Evolutionary conservation across 2,888 invertebrate genomes (phyloP).

Genomic region (Chrysolina americana): DNA sequence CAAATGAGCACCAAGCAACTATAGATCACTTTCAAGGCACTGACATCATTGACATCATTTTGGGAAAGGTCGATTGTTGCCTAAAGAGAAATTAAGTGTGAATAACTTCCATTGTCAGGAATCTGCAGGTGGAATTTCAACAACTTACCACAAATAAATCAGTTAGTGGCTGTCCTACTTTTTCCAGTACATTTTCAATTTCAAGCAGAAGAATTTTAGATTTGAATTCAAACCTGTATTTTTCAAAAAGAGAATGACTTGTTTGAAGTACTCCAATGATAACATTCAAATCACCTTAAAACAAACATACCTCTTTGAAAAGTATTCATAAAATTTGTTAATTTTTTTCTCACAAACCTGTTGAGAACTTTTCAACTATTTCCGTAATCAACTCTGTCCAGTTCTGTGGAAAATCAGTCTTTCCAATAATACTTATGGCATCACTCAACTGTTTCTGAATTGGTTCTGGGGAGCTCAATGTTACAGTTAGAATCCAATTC

Average conservation of each 20-base stretch:
- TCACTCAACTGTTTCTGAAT: slow-evolving; percentile 96
- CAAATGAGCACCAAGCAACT: slow-evolving; percentile 89
- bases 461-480: slow-evolving; percentile 91
- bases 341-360: slow-evolving; percentile 70
- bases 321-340: background rate
- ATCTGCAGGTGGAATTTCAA: background rate
- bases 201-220: slow-evolving; percentile 96
- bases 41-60: slow-evolving; percentile 83
- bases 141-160: slow-evolving; percentile 85
- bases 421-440: slow-evolving; percentile 95
- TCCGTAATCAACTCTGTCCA: slow-evolving; percentile 95
- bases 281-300: slow-evolving; percentile 89
- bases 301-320: slow-evolving; percentile 29
- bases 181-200: slow-evolving; percentile 95
- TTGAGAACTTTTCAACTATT: slow-evolving; percentile 93
- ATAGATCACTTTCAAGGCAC: slow-evolving; percentile 89
- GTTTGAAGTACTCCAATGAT: slow-evolving; percentile 96
- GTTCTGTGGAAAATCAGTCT: slow-evolving; percentile 95
- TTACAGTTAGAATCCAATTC: slow-evolving; percentile 88
- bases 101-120: background rate
- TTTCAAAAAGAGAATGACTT: slow-evolving; percentile 96
- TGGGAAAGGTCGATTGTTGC: slow-evolving; percentile 87
- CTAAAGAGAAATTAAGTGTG: slow-evolving; percentile 69
- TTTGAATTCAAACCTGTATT: slow-evolving; percentile 96
- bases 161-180: slow-evolving; percentile 94